Conservation (phyloP, 2,888 invertebrate genomes). For the Stenichneumon culpator region DNA sequence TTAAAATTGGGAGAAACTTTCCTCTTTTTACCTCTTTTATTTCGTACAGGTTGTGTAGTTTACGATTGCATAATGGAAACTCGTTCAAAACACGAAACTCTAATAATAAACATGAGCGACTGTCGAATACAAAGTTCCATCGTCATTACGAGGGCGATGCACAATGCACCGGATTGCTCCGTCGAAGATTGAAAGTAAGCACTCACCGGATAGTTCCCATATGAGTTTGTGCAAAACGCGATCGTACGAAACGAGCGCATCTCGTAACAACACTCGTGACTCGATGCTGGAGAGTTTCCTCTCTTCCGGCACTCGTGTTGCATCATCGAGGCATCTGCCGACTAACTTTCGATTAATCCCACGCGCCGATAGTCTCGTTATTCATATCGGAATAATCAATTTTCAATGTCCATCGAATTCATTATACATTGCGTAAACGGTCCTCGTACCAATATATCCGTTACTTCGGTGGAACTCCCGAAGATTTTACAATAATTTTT, state of each 20-base stretch:
- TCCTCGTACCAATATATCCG: no score
- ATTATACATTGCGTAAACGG: background rate
- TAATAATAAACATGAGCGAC: background rate
- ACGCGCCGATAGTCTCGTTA: background rate
- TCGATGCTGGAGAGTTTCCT: slow-evolving; percentile 4
- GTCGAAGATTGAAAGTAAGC: slow-evolving; percentile 1
- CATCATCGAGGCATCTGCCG: slow-evolving; percentile 31
- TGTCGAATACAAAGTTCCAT: background rate
- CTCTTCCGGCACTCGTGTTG: slow-evolving; percentile 27
- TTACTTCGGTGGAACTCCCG: no score
- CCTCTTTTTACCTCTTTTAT: no score
- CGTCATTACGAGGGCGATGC: background rate
- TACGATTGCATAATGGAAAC: background rate
- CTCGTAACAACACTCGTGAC: slow-evolving; percentile 33
- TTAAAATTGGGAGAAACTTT: no score
- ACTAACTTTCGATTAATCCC: background rate
- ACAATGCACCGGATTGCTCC: background rate
- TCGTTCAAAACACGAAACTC: background rate
- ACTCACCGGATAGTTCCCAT: background rate
- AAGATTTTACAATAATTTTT: no score
- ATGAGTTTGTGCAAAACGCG: background rate
- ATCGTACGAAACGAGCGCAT: slow-evolving; percentile 1
- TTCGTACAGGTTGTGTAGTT: background rate
- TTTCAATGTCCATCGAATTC: slow-evolving; percentile 1
- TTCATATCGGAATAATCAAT: slow-evolving; percentile 10